A percentile compares a stretch with the other conserved stretches of the same genome.
Conservation (phyloP, 2,113 vertebrate genomes). For the Heterotis niloticus region DNA sequence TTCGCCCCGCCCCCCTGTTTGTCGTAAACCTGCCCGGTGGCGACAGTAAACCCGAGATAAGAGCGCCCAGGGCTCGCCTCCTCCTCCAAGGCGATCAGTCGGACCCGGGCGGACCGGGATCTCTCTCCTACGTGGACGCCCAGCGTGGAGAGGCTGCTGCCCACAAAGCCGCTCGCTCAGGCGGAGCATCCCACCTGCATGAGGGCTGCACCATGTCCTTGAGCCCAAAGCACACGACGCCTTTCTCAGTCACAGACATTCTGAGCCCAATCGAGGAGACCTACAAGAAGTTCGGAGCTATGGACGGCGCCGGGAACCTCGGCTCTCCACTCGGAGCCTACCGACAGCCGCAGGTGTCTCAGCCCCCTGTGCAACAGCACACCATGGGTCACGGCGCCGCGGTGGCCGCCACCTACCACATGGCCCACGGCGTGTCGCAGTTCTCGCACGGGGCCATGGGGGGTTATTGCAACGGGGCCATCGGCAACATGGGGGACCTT, state of each 20-base stretch:
- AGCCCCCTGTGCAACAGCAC: constrained; percentile 59
- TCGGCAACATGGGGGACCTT: constrained; percentile 77
- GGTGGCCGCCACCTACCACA: constrained; percentile 67
- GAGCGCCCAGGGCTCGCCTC: constrained; percentile 55
- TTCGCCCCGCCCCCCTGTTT: constrained; percentile 73
- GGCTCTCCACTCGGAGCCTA: constrained; percentile 69
- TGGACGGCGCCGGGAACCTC: constrained; percentile 69
- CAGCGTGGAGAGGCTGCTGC: constrained; percentile 47
- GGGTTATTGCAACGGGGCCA: constrained; percentile 78
- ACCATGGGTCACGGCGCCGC: constrained; percentile 58
- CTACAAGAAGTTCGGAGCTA: constrained; percentile 81
- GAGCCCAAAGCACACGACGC: constrained; percentile 90
- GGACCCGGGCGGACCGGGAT: constrained; percentile 48
- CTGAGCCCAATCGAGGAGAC: constrained; percentile 88
- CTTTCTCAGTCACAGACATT: constrained; percentile 89
- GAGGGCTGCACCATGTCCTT: constrained; percentile 81
- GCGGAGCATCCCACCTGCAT: constrained; percentile 47
- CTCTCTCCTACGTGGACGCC: constrained; percentile 47
- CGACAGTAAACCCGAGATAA: constrained; percentile 69
- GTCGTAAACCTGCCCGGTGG: constrained; percentile 72
- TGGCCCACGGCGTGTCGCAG: constrained; percentile 74
- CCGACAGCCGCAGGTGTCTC: constrained; percentile 67
- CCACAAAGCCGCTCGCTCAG: constrained; percentile 40
- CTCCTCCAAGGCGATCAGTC: constrained; percentile 58
- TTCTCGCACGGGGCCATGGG: constrained; percentile 77